Percentiles rank a stretch among this genome's conserved stretches.
These are phyloP conservation scores for Meliscaeva auricollis DNA, from an alignment of 2,888 invertebrate genomes.

Conservation along the genomic window DNA sequence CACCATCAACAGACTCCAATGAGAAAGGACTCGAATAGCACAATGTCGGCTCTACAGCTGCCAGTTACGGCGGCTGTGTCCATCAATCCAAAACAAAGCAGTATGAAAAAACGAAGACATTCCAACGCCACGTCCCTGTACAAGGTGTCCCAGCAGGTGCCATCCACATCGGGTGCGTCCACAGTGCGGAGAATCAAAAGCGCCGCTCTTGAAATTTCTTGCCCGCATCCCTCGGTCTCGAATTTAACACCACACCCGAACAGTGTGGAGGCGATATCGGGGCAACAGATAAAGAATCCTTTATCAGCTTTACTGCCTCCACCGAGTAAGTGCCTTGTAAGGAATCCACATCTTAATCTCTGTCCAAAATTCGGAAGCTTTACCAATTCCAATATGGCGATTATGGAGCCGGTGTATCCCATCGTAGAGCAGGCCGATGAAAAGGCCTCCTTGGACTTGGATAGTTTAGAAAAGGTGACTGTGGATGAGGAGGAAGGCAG, in stretches of 20 bases:
- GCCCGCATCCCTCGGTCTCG: slow-evolving; percentile 88
- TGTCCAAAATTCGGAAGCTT: slow-evolving; percentile 85
- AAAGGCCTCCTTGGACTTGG: slow-evolving; percentile 83
- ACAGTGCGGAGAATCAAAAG: slow-evolving; percentile 88
- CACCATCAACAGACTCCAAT: slow-evolving; percentile 83
- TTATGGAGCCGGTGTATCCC: slow-evolving; percentile 87
- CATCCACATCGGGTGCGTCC: slow-evolving; percentile 64
- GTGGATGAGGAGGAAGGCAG: slow-evolving; percentile 61
- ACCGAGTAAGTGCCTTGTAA: slow-evolving; percentile 88
- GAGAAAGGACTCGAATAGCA: slow-evolving; percentile 87
- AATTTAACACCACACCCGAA: slow-evolving; percentile 92
- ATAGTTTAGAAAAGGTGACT: slow-evolving; percentile 77
- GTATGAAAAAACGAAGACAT: slow-evolving; percentile 83
- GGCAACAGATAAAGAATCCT: slow-evolving; percentile 88
- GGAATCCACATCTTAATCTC: slow-evolving; percentile 89
- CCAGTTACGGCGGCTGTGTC: slow-evolving; percentile 81
- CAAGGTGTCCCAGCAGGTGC: slow-evolving; percentile 77
- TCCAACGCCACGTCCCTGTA: slow-evolving; percentile 83
- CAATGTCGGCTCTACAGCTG: slow-evolving; percentile 87
- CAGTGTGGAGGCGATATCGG: slow-evolving; percentile 90
- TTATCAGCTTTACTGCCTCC: slow-evolving; percentile 87
- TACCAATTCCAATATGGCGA: slow-evolving; percentile 80
- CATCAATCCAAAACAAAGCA: slow-evolving; percentile 72
- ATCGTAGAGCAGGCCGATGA: slow-evolving; percentile 94
- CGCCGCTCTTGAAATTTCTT: slow-evolving; percentile 89